Evolutionary conservation across 2,888 invertebrate genomes (phyloP), one percentile per base, ranked within the genome.

Genomic region (Chrysolina americana): DNA sequence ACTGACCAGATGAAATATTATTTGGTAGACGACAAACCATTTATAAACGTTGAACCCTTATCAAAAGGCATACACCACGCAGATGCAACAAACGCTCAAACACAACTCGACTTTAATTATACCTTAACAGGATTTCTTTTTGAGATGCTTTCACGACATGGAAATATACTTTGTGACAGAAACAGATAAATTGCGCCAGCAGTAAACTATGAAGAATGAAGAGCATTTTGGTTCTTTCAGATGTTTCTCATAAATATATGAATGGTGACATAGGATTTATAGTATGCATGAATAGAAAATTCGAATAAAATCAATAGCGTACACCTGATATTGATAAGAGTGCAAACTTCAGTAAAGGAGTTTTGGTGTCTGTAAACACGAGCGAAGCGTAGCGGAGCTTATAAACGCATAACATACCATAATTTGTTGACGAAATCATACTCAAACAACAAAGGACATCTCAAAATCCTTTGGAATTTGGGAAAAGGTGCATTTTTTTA

Each of bases 1-100:
- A 68, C 68, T 68, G 68, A 68, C 68, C 68, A 41, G 68, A 53
- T 68, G 68, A 68, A 68, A 36, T 68, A 68, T 68, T 19, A 21
- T 36, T 50, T 19, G 53, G 41, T 11, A 19, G 50, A 53, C 44
- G 68, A 68, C 68, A 68, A 53, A n/a, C 68, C 53, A 68, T 68
- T 68, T 68, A 36, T 68, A 41, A 53, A 36, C 68, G 68, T 41
- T 68, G 53, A 36, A 68, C 68, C 68, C 68, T 68, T 68, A 68
- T 68, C 68, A 68, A n/a, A 59, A 59, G 10, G 17, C 59, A 15
- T n/a, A 28, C 28, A 36, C 59, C 59, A 36, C 36, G 36, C 59
- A 59, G 28, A 59, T 36, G 28, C 36, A n/a, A 59, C 17, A 59
- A 59, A 36, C 36, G 28, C 13, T 13, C 44, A 6, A 15, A 44